phyloP scores from a whole-genome alignment of 2,797 vertebrate species.

The Thalassophryne amazonica region DNA sequence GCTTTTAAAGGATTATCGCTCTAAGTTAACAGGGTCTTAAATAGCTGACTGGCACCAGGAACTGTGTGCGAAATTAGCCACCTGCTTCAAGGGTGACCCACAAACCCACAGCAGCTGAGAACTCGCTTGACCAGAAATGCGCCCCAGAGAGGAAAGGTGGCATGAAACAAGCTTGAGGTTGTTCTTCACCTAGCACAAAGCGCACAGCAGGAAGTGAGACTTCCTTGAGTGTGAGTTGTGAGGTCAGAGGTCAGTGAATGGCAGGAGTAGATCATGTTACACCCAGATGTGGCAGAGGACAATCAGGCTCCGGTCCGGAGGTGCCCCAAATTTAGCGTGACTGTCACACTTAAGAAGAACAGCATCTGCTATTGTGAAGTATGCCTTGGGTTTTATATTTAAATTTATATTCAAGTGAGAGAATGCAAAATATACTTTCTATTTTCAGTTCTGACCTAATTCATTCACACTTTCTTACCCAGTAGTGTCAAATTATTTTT shows the following conservation, averaged over 20 bases:
- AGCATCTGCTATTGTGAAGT: constrained; percentile 44
- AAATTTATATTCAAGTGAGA: constrained; percentile 7
- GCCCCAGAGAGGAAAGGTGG: constrained; percentile 27
- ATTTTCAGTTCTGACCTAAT: no score
- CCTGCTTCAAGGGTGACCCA: constrained; percentile 45
- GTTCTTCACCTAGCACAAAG: constrained; percentile 12
- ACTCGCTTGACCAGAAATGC: constrained; percentile 18
- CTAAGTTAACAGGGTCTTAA: constrained; percentile 56
- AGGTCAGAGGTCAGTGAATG: constrained; percentile 51
- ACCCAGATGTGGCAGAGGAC: constrained; percentile 62
- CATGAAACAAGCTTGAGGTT: constrained; percentile 58
- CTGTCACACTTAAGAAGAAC: constrained; percentile 10
- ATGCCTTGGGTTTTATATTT: constrained; percentile 21
- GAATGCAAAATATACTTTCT: neutral
- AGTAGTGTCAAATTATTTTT: no score
- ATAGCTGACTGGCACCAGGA: constrained; percentile 63
- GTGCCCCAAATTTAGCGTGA: constrained; percentile 51
- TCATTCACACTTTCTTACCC: no score
- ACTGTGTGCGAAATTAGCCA: constrained; percentile 56
- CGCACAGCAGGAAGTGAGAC: constrained; percentile 63
- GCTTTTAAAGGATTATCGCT: constrained; percentile 59
- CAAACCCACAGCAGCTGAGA: neutral
- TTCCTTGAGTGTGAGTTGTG: constrained; percentile 48
- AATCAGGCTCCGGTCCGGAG: constrained; percentile 44
- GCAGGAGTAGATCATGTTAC: constrained; percentile 56